Evolutionary conservation across 1,140 invertebrate genomes (phyloP).

Genomic region (Drosophila repletoides): DNA sequence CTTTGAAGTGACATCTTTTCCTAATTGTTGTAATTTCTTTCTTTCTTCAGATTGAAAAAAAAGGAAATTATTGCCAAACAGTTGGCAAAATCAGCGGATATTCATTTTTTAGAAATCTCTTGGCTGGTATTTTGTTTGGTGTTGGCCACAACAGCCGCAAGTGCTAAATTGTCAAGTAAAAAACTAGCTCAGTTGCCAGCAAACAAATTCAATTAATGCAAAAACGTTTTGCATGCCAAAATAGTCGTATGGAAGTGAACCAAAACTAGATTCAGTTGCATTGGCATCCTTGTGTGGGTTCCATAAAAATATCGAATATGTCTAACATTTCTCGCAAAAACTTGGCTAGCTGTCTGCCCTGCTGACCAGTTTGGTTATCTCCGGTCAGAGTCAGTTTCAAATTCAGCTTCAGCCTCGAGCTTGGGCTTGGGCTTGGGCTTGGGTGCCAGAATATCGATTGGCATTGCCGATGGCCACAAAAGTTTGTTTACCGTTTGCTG

Average conservation of each 20-base stretch:
- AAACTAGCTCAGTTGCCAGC: conserved; percentile 37
- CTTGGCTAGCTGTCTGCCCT: conserved; percentile 22
- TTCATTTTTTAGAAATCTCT: conserved; percentile 28
- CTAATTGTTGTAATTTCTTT: not conserved
- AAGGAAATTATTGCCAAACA: too few species aligned
- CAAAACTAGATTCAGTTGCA: too few species aligned
- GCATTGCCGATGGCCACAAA: conserved; percentile 58
- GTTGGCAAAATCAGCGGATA: conserved; percentile 9
- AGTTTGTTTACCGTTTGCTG: conserved; percentile 59
- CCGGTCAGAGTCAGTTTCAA: conserved; percentile 8
- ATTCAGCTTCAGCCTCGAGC: not conserved
- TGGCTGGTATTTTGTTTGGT: conserved; percentile 18
- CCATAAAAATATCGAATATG: conserved; percentile 27
- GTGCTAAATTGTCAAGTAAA: conserved; percentile 47
- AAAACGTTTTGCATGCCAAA: conserved; percentile 22
- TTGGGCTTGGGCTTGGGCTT: too few species aligned
- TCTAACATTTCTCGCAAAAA: conserved; percentile 25
- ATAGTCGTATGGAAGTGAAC: not conserved
- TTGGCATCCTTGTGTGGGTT: not conserved
- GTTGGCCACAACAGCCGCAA: conserved; percentile 48
- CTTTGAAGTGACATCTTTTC: too few species aligned
- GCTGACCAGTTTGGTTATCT: conserved; percentile 27
- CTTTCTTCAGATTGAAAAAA: not conserved
- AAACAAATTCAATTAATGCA: conserved; percentile 66
- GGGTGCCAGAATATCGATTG: conserved; percentile 54